Base-by-base conservation (phyloP, 2,888 invertebrate genomes). In the Lepidochitona cinerea region DNA sequence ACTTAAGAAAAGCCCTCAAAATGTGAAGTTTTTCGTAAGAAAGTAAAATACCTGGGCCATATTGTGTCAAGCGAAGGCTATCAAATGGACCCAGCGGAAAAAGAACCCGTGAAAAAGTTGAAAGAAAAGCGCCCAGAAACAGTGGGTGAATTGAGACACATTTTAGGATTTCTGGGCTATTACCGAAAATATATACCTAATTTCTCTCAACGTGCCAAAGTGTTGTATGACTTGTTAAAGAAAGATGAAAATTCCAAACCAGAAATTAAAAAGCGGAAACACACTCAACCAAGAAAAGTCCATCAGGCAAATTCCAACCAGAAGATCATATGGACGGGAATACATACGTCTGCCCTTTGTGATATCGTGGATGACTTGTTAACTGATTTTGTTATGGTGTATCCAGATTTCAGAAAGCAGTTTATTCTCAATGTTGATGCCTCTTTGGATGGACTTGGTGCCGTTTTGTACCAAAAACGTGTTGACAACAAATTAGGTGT, bases 401-500 rank as follows among this genome's bases (percentile, higher is more conserved):
- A 74, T 54, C 73, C 66, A 0, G 68, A 77, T 23, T 73, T 74
- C 32, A 12, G 14, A 0, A 29, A 54, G 35, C 32, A 52, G 12
- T 74, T 77, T 37, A 72, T 67, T 23, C 33, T 74, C 0, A 49
- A 36, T n/a, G n/a, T n/a, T n/a, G n/a, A n/a, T n/a, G n/a, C n/a
- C n/a, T n/a, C n/a, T n/a, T n/a, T n/a, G n/a, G 4, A 67, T 29
- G 26, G 72, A 64, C 23, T 29, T 70, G 4, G 74, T 70, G 75
- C 78, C 1, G 70, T 74, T 23, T 37, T 78, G 1, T 78, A 78
- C 49, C 75, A 75, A 37, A 1, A 12, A 0, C 65, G 70, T 7
- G 71, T 66, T 14, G 71, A 41, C n/a, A 14, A 37, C 14, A 59
- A 74, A 18, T 18, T 49, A 14, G 33, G 64, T 54, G 72, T 74